Conservation (phyloP, 1,140 invertebrate genomes). For the Hycleus cichorii region DNA sequence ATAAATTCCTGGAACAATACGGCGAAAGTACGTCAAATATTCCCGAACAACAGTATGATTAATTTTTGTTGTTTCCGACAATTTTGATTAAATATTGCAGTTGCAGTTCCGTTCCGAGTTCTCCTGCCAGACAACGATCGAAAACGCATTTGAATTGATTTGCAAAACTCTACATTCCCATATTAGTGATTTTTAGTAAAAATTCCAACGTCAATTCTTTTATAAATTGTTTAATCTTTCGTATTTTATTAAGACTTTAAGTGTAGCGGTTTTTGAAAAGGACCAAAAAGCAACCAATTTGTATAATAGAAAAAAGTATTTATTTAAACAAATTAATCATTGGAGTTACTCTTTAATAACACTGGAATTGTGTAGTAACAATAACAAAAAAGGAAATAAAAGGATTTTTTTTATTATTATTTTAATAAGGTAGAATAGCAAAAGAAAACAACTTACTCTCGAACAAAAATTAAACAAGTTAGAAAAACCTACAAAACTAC, state of each 20-base stretch:
- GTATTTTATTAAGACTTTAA: too few relatives aligned
- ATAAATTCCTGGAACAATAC: conserved; percentile 39
- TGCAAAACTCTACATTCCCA: neutral
- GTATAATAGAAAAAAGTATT: conserved; percentile 7
- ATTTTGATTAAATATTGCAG: neutral
- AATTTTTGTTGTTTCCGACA: neutral
- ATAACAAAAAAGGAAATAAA: neutral
- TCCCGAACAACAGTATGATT: conserved; percentile 21
- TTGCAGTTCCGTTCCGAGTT: conserved; percentile 12
- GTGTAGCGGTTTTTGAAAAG: neutral
- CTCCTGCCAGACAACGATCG: conserved; percentile 12
- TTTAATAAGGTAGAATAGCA: too few relatives aligned
- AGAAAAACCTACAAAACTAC: too few relatives aligned
- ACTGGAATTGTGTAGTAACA: neutral
- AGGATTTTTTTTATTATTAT: too few relatives aligned
- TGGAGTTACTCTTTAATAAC: neutral
- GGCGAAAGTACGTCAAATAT: conserved; percentile 20
- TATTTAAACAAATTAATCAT: neutral
- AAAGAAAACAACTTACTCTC: too few relatives aligned
- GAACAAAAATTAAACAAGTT: too few relatives aligned
- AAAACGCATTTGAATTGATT: conserved; percentile 2
- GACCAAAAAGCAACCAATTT: conserved; percentile 1
- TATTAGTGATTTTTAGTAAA: neutral
- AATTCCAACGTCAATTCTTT: too few relatives aligned
- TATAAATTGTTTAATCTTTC: too few relatives aligned